Evolutionary conservation across 2,113 vertebrate genomes (phyloP).

Genomic region (Gopherus evgoodei): DNA sequence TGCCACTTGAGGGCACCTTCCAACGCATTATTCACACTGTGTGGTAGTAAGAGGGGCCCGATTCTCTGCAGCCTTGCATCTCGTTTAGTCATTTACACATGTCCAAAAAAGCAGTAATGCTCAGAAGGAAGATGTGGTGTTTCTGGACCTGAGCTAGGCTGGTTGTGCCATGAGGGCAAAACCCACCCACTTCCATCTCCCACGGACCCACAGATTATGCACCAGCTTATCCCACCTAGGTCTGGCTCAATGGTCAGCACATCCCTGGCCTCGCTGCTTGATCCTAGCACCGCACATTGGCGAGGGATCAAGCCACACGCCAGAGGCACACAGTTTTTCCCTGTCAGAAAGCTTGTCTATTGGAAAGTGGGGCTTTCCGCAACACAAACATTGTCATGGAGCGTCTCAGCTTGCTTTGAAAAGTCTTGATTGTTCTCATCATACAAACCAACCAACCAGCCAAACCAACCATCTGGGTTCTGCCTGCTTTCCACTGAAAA

Average conservation of each 20-base stretch:
- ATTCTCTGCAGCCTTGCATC: neutral
- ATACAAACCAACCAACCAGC: neutral
- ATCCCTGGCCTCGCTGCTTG: neutral
- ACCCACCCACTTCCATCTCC: neutral
- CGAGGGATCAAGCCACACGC: neutral
- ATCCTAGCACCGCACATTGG: neutral
- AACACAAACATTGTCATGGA: neutral
- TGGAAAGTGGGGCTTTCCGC: neutral
- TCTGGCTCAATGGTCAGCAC: neutral
- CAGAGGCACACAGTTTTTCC: neutral
- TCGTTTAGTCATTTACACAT: neutral
- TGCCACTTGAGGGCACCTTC: too few species aligned
- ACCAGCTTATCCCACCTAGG: neutral
- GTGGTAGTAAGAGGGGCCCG: too few species aligned
- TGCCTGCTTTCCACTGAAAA: neutral
- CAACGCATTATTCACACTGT: too few species aligned
- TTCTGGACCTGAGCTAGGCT: neutral
- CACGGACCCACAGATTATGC: neutral
- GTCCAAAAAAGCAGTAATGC: neutral
- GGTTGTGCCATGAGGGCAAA: neutral
- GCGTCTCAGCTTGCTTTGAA: neutral
- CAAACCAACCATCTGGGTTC: neutral
- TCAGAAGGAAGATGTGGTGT: neutral
- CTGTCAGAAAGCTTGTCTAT: rapidly evolving
- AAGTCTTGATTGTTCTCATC: neutral